Evolutionary conservation across 2,113 vertebrate species (phyloP).

Genomic region (Menidia beryllina): DNA sequence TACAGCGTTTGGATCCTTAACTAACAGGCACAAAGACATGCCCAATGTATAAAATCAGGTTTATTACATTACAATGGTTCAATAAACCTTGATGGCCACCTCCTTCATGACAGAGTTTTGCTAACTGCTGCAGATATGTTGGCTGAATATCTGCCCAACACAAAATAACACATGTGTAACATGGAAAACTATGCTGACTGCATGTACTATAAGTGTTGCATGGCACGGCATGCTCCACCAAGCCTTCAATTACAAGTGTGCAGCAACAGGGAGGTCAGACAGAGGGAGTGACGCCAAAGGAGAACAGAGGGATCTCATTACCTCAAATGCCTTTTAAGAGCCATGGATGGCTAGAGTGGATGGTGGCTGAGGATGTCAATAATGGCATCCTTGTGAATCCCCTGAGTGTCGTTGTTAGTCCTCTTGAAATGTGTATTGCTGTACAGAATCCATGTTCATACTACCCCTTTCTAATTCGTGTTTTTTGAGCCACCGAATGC

Average conservation of each 20-base stretch:
- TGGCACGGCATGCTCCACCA: conserved; percentile 40
- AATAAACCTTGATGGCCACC: no score
- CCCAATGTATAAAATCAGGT: neutral
- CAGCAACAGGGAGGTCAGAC: conserved; percentile 54
- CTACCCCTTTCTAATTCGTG: neutral
- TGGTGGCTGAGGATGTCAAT: conserved; percentile 53
- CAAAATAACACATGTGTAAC: conserved; percentile 20
- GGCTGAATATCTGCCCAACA: conserved; percentile 6
- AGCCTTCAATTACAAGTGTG: conserved; percentile 73
- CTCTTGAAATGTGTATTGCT: conserved; percentile 13
- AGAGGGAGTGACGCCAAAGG: conserved; percentile 62
- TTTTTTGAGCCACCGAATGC: neutral
- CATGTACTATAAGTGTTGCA: conserved; percentile 48
- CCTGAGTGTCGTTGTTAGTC: conserved; percentile 43
- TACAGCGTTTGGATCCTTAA: neutral
- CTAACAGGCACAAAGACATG: neutral
- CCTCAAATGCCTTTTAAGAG: conserved; percentile 61
- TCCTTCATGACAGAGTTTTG: neutral
- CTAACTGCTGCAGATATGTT: neutral
- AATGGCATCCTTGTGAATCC: conserved; percentile 53
- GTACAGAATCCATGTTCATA: conserved; percentile 6
- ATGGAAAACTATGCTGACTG: conserved; percentile 42
- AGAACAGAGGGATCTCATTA: conserved; percentile 73
- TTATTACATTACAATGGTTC: no score
- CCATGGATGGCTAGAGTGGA: conserved; percentile 50